Conservation (phyloP, 35 echinoderm and acorn worm species). For the Ophioderma brevispina region DNA sequence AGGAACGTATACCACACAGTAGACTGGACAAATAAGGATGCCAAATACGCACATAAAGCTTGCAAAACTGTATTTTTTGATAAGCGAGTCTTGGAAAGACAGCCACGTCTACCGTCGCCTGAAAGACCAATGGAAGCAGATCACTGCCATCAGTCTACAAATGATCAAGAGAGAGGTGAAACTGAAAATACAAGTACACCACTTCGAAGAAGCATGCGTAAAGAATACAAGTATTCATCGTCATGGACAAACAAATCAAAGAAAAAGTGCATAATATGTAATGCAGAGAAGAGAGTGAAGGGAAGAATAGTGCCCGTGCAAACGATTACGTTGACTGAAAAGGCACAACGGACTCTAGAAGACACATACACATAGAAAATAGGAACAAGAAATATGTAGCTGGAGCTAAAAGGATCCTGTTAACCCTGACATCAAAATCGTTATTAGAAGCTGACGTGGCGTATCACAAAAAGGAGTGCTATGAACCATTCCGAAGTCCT, state of each 20-base stretch:
- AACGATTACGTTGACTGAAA: not conserved
- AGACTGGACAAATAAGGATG: not conserved
- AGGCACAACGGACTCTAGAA: not conserved
- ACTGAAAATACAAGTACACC: not conserved
- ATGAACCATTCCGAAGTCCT: not conserved
- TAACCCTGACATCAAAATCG: not conserved
- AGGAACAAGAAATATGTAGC: not conserved
- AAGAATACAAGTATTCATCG: not conserved
- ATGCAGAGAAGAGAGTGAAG: not conserved
- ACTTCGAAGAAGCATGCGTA: not conserved
- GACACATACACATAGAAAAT: not conserved
- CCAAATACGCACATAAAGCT: not conserved
- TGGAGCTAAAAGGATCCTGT: not conserved
- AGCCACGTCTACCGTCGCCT: not conserved
- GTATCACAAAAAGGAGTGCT: not conserved
- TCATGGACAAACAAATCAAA: not conserved
- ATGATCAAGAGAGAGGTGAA: too few species aligned
- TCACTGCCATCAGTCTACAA: too few species aligned
- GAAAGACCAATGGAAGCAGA: not conserved
- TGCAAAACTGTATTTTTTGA: not conserved
- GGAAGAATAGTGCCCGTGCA: not conserved
- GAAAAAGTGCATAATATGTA: not conserved
- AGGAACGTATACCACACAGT: not conserved
- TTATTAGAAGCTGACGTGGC: not conserved
- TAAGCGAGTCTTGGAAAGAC: not conserved